A percentile compares a stretch with the other conserved stretches of the same genome.
Conservation (phyloP, 2,797 vertebrate genomes). For the Sternotherus odoratus region DNA sequence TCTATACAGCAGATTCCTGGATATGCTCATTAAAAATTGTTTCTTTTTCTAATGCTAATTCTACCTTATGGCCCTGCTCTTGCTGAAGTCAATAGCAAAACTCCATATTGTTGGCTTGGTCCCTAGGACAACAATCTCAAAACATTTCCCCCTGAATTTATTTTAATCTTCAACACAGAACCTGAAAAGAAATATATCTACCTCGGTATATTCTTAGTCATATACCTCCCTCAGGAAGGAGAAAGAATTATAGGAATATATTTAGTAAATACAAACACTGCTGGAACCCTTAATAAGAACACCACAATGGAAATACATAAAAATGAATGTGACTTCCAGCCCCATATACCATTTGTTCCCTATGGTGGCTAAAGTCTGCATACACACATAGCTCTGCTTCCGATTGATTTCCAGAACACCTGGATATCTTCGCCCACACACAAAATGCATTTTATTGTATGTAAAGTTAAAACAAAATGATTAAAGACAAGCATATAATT, state of each 20-base stretch:
- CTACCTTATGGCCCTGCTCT: background rate
- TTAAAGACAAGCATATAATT: background rate
- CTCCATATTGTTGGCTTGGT: background rate
- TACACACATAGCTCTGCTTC: background rate
- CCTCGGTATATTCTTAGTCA: background rate
- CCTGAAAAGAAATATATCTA: background rate
- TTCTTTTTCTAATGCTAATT: slow-evolving; percentile 20
- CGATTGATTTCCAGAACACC: background rate
- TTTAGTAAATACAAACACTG: background rate
- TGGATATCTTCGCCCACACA: background rate
- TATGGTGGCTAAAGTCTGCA: background rate
- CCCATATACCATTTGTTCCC: background rate
- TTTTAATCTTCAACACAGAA: background rate
- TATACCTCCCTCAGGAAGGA: background rate
- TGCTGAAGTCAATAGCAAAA: background rate
- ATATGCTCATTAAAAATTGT: background rate
- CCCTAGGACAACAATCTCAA: background rate
- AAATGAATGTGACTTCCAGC: background rate
- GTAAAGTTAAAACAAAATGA: background rate
- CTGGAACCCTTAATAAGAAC: background rate
- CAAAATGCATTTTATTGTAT: background rate
- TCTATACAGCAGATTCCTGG: background rate
- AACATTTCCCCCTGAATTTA: slow-evolving; percentile 3
- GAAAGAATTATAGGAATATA: background rate
- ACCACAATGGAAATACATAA: background rate